Percentiles rank a stretch among this genome's conserved stretches.
Evolutionary conservation across 2,888 invertebrate species (phyloP).

Genomic region (Slavum lentiscoides): DNA sequence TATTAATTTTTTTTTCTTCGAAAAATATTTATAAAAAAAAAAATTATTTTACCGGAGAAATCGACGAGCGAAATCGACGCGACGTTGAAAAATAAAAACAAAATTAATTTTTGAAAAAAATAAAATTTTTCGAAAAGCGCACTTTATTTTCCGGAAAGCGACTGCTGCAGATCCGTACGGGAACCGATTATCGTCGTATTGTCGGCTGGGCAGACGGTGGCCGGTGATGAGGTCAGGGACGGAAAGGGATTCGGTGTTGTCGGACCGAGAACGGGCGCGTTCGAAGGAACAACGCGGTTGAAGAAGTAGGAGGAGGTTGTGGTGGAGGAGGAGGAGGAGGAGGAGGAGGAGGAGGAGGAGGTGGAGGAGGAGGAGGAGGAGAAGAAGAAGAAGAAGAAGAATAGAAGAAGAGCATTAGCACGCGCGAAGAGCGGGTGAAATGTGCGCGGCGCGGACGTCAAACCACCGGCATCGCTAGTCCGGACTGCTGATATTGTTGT

Average conservation of each 20-base stretch:
- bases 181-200: too few species aligned
- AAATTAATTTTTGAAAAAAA: not conserved
- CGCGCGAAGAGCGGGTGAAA: slow-evolving; percentile 53
- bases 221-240: not conserved
- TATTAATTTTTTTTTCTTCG: not conserved
- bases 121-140: not conserved
- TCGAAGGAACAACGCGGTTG: too few species aligned
- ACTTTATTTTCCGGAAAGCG: not conserved
- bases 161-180: too few species aligned
- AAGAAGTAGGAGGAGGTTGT: not conserved
- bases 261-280: too few species aligned
- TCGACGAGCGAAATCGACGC: not conserved
- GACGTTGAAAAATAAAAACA: not conserved
- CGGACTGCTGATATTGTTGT: slow-evolving; percentile 39
- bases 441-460: slow-evolving; percentile 50
- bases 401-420: slow-evolving; percentile 52
- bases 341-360: not conserved
- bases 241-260: not conserved
- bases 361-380: slow-evolving; percentile 44
- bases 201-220: too few species aligned
- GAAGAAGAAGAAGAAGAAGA: slow-evolving; percentile 52
- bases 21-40: not conserved
- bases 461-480: slow-evolving; percentile 53
- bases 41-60: too few species aligned
- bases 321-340: not conserved